Evolutionary conservation across 2,797 vertebrate genomes (phyloP).

Genomic region (Lagorchestes hirsutus): DNA sequence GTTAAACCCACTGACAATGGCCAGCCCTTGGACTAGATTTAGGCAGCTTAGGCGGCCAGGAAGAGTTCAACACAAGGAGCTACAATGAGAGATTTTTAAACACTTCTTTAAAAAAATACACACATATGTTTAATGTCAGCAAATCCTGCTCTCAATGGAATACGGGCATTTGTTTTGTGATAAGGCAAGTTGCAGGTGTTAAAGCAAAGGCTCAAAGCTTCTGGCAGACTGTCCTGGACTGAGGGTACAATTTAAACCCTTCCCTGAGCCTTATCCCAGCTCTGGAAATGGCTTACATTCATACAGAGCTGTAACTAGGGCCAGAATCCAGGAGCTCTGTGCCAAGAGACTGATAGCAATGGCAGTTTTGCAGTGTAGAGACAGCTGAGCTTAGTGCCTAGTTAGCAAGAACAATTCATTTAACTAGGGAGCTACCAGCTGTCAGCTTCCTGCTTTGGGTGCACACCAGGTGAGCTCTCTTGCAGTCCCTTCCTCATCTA

Average conservation of each 20-base stretch:
- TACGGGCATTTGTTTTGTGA: neutral
- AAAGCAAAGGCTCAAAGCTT: neutral
- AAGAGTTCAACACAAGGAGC: neutral
- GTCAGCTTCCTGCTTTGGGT: neutral
- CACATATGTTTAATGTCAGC: neutral
- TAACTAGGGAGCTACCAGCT: neutral
- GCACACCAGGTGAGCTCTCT: neutral
- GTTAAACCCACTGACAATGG: neutral
- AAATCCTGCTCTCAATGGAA: neutral
- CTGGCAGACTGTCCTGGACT: neutral
- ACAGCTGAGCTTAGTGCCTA: neutral
- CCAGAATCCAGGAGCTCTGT: neutral
- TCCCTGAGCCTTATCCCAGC: neutral
- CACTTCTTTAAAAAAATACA: neutral
- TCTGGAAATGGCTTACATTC: neutral
- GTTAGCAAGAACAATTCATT: neutral
- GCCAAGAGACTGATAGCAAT: neutral
- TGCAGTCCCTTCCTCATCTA: neutral
- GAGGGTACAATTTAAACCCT: neutral
- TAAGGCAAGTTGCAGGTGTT: neutral
- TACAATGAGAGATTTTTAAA: neutral
- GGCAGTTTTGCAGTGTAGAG: neutral
- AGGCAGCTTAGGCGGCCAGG: neutral
- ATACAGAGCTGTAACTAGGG: neutral
- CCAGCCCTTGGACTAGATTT: neutral